Conservation (phyloP, 2,113 vertebrate species). For the Xiphias gladius region DNA sequence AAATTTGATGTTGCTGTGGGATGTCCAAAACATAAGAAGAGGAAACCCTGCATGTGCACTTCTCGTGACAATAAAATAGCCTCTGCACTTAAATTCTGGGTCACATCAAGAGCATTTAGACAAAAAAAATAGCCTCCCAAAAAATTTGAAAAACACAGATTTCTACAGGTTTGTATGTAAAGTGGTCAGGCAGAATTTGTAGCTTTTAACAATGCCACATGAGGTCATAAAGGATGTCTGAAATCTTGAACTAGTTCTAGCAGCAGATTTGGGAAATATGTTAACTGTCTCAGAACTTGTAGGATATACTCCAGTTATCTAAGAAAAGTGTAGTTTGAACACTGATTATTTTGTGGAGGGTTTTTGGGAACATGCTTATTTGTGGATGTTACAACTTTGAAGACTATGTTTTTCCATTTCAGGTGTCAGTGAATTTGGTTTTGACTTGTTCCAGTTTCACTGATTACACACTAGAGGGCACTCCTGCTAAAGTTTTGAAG, state of each 20-base stretch:
- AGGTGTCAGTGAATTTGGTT: neutral
- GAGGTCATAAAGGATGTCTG: too few species aligned
- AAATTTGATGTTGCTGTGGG: neutral
- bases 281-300: neutral
- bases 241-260: too few species aligned
- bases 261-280: too few species aligned
- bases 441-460: slow-evolving; percentile 15
- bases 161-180: too few species aligned
- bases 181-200: too few species aligned
- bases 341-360: too few species aligned
- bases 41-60: neutral
- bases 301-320: neutral
- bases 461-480: slow-evolving; percentile 71
- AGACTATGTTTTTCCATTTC: neutral
- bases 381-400: neutral
- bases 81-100: neutral
- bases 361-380: too few species aligned
- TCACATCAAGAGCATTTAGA: neutral
- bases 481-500: slow-evolving; percentile 44
- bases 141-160: too few species aligned
- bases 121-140: neutral
- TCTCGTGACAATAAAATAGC: neutral
- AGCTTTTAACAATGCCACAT: too few species aligned
- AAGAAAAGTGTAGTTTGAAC: too few species aligned
- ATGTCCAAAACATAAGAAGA: neutral